Percentiles rank a stretch among this genome's conserved stretches.
Evolutionary conservation across 64 coral and sea anemone genomes (phyloP).

Genomic region (Cladopsammia gracilis): DNA sequence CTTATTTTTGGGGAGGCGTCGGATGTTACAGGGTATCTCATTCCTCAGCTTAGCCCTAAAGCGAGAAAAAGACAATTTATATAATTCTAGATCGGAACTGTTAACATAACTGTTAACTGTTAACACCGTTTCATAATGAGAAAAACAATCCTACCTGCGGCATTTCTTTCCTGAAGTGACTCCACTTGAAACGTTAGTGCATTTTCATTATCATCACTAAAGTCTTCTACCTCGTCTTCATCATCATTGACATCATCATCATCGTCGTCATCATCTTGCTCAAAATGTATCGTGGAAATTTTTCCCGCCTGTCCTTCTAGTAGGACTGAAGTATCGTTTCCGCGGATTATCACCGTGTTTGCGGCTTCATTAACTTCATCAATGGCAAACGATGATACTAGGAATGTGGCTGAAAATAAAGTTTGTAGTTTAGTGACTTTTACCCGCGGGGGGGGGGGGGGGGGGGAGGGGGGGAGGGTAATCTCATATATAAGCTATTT

Average conservation of each 20-base stretch:
- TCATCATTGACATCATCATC: constrained; percentile 7
- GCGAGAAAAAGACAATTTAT: too few relatives aligned
- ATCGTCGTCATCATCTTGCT: constrained; percentile 22
- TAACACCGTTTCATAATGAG: not conserved
- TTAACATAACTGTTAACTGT: too few relatives aligned
- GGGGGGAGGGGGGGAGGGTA: too few relatives aligned
- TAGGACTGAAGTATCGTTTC: constrained; percentile 23
- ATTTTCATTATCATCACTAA: constrained; percentile 10
- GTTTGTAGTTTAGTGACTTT: too few relatives aligned
- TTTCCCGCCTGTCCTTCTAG: constrained; percentile 1
- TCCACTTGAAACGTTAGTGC: constrained; percentile 19
- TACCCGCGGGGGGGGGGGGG: too few relatives aligned
- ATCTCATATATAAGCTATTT: too few relatives aligned
- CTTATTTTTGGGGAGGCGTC: too few relatives aligned
- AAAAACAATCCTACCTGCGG: not conserved
- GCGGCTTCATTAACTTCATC: not conserved
- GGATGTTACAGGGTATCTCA: too few relatives aligned
- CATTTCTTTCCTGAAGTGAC: not conserved
- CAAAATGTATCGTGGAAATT: constrained; percentile 18
- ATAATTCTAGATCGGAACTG: too few relatives aligned
- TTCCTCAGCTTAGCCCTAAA: too few relatives aligned
- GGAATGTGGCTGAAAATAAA: not conserved
- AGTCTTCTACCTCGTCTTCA: constrained; percentile 19
- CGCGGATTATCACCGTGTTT: constrained; percentile 29
- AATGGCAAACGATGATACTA: not conserved